These are phyloP conservation scores for Macaria notata DNA, from an alignment of 2,888 invertebrate genomes.

Conservation along the genomic window DNA sequence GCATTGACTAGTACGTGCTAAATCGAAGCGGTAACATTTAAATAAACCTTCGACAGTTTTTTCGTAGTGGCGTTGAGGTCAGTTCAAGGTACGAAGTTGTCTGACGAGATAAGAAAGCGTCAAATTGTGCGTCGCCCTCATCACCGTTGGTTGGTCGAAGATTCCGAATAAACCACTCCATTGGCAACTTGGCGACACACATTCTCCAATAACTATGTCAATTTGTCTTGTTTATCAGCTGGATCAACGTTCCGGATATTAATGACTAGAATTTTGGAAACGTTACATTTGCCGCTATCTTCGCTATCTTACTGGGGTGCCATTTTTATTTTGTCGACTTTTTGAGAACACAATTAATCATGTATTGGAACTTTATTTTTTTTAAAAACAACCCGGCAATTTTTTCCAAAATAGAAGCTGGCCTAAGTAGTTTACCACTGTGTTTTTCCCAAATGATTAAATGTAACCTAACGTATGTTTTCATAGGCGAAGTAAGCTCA, in stretches of 20 bases:
- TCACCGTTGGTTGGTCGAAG: constrained; percentile 42
- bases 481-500: too few species aligned
- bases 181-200: constrained; percentile 46
- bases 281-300: too few species aligned
- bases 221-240: constrained; percentile 11
- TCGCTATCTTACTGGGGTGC: too few species aligned
- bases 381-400: too few species aligned
- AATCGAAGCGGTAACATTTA: constrained; percentile 25
- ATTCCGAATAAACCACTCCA: constrained; percentile 35
- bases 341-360: too few species aligned
- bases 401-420: too few species aligned
- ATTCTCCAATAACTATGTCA: constrained; percentile 34
- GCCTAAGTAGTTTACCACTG: too few species aligned
- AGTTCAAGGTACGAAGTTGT: constrained; percentile 49
- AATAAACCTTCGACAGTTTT: constrained; percentile 37
- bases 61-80: constrained; percentile 41
- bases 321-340: too few species aligned
- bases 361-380: too few species aligned
- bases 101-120: constrained; percentile 55
- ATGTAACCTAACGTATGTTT: too few species aligned
- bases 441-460: too few species aligned
- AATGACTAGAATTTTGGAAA: background rate
- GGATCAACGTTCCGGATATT: background rate
- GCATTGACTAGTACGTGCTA: background rate
- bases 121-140: constrained; percentile 45